These are phyloP conservation scores for Drosophila mercatorum DNA, from an alignment of 2,888 invertebrate genomes.

Conservation along the genomic window DNA sequence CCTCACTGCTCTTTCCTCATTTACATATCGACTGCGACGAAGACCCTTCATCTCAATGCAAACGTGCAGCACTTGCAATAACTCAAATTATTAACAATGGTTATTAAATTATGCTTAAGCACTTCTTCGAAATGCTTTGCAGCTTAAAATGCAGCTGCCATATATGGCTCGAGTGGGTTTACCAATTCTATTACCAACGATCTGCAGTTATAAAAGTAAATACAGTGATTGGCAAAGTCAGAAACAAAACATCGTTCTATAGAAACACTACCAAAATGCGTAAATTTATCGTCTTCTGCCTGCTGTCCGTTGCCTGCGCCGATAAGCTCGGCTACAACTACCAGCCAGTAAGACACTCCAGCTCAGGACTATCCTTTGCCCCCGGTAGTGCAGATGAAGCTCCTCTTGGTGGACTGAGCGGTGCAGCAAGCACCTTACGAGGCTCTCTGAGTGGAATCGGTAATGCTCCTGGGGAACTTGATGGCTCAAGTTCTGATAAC, in stretches of 20 bases:
- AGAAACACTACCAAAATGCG: slow-evolving; percentile 60
- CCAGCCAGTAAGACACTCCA: slow-evolving; percentile 63
- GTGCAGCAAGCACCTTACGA: too few species aligned
- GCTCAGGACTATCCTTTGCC: slow-evolving; percentile 48
- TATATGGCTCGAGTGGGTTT: not conserved
- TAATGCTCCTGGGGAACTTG: too few species aligned
- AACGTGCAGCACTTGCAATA: slow-evolving; percentile 16
- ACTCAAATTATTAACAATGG: not conserved
- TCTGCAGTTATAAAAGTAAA: slow-evolving; percentile 60
- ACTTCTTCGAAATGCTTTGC: not conserved
- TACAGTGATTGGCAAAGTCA: slow-evolving; percentile 32
- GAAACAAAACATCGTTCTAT: slow-evolving; percentile 42
- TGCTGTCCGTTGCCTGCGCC: slow-evolving; percentile 58
- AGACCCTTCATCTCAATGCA: slow-evolving; percentile 17
- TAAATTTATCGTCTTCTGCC: slow-evolving; percentile 61
- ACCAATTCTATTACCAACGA: slow-evolving; percentile 25
- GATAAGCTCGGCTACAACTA: slow-evolving; percentile 67
- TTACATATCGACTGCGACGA: slow-evolving; percentile 48
- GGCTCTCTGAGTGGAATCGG: too few species aligned
- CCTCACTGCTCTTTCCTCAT: slow-evolving; percentile 35
- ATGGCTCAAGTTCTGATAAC: too few species aligned
- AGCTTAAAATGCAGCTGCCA: not conserved
- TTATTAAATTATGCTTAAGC: slow-evolving; percentile 44
- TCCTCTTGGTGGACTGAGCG: too few species aligned
- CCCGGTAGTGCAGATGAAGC: too few species aligned